Conservation (phyloP, 2,888 invertebrate genomes). For the Blastobasis lacticolella region DNA sequence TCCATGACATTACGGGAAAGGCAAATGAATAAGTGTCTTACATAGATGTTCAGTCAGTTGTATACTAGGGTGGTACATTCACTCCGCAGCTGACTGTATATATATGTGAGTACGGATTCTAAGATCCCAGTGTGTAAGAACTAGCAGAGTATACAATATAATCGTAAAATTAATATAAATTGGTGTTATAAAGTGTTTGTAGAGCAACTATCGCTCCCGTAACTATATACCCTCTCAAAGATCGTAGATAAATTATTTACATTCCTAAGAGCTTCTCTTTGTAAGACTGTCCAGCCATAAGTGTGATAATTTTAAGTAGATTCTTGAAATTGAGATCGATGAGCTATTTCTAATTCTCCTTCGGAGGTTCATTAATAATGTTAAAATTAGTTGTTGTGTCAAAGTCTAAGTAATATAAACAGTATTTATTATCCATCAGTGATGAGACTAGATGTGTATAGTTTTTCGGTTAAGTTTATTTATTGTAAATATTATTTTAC, state of each 20-base stretch:
- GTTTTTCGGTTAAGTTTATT: constrained; percentile 41
- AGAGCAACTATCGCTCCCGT: too few species aligned
- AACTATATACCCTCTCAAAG: too few species aligned
- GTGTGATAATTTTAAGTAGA: constrained; percentile 19
- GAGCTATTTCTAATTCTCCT: constrained; percentile 3
- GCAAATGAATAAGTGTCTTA: too few species aligned
- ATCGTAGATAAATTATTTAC: constrained; percentile 9
- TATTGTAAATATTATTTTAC: constrained; percentile 54
- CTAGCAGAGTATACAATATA: too few species aligned
- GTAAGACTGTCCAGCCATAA: constrained; percentile 19
- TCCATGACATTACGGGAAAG: too few species aligned
- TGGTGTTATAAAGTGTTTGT: background rate
- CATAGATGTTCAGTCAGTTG: too few species aligned
- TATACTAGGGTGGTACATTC: too few species aligned
- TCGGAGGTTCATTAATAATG: background rate
- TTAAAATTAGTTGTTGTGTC: background rate
- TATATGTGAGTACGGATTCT: too few species aligned
- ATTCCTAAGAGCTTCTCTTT: constrained; percentile 20
- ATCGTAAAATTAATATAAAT: too few species aligned
- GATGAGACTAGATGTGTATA: constrained; percentile 56
- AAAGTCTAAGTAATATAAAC: background rate
- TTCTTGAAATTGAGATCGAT: constrained; percentile 11
- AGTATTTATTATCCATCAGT: constrained; percentile 18
- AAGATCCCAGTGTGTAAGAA: too few species aligned
- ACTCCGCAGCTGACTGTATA: too few species aligned